Evolutionary conservation across 2,113 vertebrate species (phyloP), one percentile per base, ranked within the genome.

Genomic region (Poeciliopsis turrubarensis): DNA sequence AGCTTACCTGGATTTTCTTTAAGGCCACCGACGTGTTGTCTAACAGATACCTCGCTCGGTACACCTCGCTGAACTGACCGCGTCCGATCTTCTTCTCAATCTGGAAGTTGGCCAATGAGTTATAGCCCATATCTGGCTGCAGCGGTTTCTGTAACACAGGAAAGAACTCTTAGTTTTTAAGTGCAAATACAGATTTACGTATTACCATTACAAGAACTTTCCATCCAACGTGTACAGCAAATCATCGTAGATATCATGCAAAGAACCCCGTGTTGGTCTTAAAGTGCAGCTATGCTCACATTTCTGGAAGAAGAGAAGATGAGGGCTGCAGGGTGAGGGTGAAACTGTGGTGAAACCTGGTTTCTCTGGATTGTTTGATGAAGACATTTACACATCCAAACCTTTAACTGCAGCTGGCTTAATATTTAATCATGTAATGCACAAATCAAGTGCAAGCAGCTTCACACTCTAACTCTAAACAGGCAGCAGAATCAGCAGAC

Each of bases 11-110:
- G 17, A 99, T 95, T 92, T 98, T 99, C 93, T 99, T 99, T 92
- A 99, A 94, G 80, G 98, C 98, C 86, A 99, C 95, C 5, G 97
- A 94, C 0, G 98, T 97, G 86, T 96, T 94, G 93, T 99, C 96
- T 85, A 98, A 84, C 70, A 98, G 92, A 89, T 96, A 99, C 29
- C 95, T 92, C 10, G 98, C 98, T 91, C 97, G 95, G 85, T 97
- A 99, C 71, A 99, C 98, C 94, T 99, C 98, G 77, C 98, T 99
- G 89, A 99, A 99, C 82, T 99, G 98, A 77, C 98, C 98, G 64
- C 97, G 96, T 65, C 98, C 97, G 63, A 99, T 98, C 91, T 98
- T 99, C 86, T 99, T 99, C 90, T 97, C 96, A 83, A 99, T 99
- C 83, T 95, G 95, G 90, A 98, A 99, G 93, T 99, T 99, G 82